Percentiles rank a stretch among this genome's conserved stretches.
These are phyloP conservation scores for Drosophila orena DNA, from an alignment of 1,140 invertebrate species.

Conservation along the genomic window DNA sequence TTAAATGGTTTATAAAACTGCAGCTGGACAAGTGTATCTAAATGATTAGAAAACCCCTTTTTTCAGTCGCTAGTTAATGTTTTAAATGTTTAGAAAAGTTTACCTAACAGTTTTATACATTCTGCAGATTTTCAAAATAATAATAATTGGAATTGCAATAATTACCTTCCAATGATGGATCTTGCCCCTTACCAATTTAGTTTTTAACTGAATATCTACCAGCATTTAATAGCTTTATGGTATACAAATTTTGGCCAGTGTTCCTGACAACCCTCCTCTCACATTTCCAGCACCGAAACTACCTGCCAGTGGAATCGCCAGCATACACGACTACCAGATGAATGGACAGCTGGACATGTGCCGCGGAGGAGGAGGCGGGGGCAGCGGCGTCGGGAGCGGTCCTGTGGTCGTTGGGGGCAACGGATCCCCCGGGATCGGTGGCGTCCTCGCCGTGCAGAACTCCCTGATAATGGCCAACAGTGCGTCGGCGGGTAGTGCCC, in stretches of 20 bases:
- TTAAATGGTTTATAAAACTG: no score
- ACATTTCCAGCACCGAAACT: conserved; percentile 88
- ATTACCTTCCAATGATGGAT: no score
- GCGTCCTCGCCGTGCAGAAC: conserved; percentile 76
- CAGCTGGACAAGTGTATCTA: no score
- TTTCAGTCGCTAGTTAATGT: no score
- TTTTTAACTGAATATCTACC: background rate
- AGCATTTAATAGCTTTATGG: background rate
- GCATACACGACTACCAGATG: conserved; percentile 85
- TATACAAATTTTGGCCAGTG: conserved; percentile 4
- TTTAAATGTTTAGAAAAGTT: no score
- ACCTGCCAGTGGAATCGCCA: conserved; percentile 86
- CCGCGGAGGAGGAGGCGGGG: conserved; percentile 48
- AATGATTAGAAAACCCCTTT: no score
- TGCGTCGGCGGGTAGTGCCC: conserved; percentile 40
- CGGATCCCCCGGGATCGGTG: conserved; percentile 39
- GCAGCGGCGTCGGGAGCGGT: conserved; percentile 32
- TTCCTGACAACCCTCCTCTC: conserved; percentile 12
- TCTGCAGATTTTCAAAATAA: no score
- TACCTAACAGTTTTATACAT: no score
- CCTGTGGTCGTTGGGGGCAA: conserved; percentile 26
- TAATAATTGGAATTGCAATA: no score
- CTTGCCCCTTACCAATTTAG: no score
- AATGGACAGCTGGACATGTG: conserved; percentile 82
- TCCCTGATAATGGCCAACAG: conserved; percentile 84